A percentile compares a stretch with the other conserved stretches of the same genome.
phyloP scores from a whole-genome alignment of 2,797 vertebrate species.

The Sebastes aleutianus region DNA sequence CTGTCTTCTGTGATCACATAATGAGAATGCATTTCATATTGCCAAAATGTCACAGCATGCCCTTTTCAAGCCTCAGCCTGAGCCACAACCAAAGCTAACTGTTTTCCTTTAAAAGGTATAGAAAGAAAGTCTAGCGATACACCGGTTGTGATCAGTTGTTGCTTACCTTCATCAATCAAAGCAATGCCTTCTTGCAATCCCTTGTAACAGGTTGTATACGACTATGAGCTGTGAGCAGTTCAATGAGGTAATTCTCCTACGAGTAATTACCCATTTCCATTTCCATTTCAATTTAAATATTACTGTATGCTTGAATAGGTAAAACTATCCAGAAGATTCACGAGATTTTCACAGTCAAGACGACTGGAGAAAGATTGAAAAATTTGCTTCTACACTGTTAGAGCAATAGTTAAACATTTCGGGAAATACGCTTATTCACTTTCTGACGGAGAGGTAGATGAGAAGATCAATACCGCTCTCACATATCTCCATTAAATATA shows the following conservation, averaged over 20 bases:
- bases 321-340: not conserved
- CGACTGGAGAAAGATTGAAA: not conserved
- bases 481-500: not conserved
- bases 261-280: not conserved
- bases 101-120: constrained; percentile 16
- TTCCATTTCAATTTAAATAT: not conserved
- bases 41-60: constrained; percentile 48
- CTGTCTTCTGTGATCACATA: constrained; percentile 42
- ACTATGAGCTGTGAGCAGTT: not conserved
- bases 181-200: not conserved
- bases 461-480: not conserved
- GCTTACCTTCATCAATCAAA: not conserved
- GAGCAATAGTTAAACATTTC: not conserved
- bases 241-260: not conserved
- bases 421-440: not conserved
- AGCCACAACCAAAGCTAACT: constrained; percentile 17
- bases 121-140: not conserved
- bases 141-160: not conserved
- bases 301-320: not conserved
- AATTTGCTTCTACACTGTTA: not conserved
- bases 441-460: not conserved
- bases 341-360: not conserved
- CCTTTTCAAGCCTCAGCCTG: constrained; percentile 50
- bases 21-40: constrained; percentile 20
- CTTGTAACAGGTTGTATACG: not conserved